These are phyloP conservation scores for Colossoma macropomum DNA, from an alignment of 2,113 vertebrate species.

Conservation along the genomic window DNA sequence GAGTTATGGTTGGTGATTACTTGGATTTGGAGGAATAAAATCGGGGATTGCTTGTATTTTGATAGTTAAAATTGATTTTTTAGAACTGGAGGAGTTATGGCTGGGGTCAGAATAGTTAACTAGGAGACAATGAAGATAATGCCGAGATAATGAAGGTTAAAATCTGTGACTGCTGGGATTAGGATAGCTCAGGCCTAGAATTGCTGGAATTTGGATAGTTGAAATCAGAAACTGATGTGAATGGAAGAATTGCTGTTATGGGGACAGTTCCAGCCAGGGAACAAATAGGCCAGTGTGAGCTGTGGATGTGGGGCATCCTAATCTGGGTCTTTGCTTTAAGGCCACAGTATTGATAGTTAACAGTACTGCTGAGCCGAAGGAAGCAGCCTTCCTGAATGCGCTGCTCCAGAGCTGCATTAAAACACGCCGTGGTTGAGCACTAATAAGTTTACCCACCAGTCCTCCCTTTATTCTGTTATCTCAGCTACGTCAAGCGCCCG, in stretches of 20 bases:
- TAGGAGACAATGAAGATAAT: too few species aligned
- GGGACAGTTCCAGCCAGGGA: neutral
- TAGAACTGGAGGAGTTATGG: too few species aligned
- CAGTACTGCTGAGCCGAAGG: neutral
- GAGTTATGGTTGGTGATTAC: too few species aligned
- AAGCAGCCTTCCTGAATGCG: neutral
- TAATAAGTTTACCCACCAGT: neutral
- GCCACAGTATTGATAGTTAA: neutral
- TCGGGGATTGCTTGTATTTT: too few species aligned
- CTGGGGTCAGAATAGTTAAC: too few species aligned
- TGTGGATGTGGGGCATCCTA: neutral
- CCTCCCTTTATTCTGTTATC: neutral
- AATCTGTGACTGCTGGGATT: neutral
- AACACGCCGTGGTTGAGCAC: neutral
- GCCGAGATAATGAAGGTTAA: too few species aligned
- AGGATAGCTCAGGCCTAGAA: neutral
- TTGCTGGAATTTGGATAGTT: neutral
- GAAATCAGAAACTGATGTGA: neutral
- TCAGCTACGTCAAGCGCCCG: neutral
- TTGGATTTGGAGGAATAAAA: neutral
- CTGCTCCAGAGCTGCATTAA: neutral
- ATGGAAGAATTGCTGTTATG: neutral
- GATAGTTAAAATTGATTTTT: too few species aligned
- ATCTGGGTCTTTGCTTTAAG: neutral
- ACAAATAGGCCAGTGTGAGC: neutral